Conservation (phyloP, 2,113 vertebrate genomes). For the Xiphophorus hellerii region DNA sequence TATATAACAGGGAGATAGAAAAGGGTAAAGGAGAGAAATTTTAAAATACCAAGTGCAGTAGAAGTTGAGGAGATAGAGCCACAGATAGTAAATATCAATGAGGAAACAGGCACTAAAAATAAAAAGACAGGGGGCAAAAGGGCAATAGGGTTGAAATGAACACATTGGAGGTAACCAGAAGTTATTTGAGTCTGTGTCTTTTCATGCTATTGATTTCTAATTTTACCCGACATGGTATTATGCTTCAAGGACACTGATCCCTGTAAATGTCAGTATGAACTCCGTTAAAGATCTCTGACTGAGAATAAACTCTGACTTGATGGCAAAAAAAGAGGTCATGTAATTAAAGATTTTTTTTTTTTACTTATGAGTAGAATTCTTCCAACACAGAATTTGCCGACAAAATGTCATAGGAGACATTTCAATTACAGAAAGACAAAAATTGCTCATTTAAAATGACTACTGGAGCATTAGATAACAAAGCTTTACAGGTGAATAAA, state of each 20-base stretch:
- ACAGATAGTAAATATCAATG: not conserved
- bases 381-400: no score
- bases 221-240: not conserved
- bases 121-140: not conserved
- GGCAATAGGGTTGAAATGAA: not conserved
- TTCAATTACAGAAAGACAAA: no score
- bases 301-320: not conserved
- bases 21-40: not conserved
- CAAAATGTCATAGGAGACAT: no score
- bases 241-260: slow-evolving; percentile 29
- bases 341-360: no score
- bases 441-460: no score
- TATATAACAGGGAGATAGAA: not conserved
- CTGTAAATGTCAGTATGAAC: slow-evolving; percentile 35
- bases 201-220: slow-evolving; percentile 39
- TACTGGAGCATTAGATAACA: no score
- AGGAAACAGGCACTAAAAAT: not conserved
- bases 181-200: slow-evolving; percentile 17
- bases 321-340: no score
- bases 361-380: no score
- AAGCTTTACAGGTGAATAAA: no score
- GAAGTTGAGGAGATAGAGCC: not conserved
- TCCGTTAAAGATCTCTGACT: slow-evolving; percentile 18
- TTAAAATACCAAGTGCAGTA: not conserved
- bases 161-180: slow-evolving; percentile 2